Conservation (phyloP, 2,888 invertebrate genomes). For the Euphydryas editha region DNA sequence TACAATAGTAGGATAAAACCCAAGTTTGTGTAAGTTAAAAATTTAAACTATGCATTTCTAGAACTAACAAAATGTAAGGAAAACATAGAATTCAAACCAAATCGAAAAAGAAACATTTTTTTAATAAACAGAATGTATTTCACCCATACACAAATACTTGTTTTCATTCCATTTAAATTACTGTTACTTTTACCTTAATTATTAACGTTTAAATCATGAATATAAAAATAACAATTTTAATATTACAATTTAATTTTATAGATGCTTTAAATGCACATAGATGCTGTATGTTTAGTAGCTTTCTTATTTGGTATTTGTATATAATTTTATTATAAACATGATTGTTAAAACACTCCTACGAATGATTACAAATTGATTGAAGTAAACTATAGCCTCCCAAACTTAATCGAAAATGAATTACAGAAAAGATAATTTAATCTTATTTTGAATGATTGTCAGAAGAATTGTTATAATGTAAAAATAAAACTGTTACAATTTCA, state of each 20-base stretch:
- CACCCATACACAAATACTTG: slow-evolving; percentile 44
- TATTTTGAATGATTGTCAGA: background rate
- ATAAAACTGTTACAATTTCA: background rate
- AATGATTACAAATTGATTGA: background rate
- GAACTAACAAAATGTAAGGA: background rate
- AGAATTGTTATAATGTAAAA: background rate
- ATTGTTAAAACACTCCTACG: background rate
- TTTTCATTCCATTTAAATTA: slow-evolving; percentile 32
- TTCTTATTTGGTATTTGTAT: background rate
- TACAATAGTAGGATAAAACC: too few relatives aligned
- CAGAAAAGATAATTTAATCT: background rate
- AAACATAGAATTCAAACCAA: slow-evolving; percentile 10
- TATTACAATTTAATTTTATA: slow-evolving; percentile 24
- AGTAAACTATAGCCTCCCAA: background rate
- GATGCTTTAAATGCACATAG: slow-evolving; percentile 20
- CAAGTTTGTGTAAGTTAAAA: too few relatives aligned
- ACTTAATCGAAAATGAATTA: background rate
- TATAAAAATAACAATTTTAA: slow-evolving; percentile 37
- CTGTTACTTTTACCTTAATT: slow-evolving; percentile 25
- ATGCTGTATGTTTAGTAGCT: slow-evolving; percentile 2
- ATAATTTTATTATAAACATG: background rate
- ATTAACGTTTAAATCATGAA: slow-evolving; percentile 29
- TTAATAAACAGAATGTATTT: slow-evolving; percentile 53
- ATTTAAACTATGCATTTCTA: background rate
- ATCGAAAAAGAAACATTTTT: slow-evolving; percentile 37